phyloP scores from a whole-genome alignment of 2,888 invertebrate species.

The Deladenus siricidicola region DNA sequence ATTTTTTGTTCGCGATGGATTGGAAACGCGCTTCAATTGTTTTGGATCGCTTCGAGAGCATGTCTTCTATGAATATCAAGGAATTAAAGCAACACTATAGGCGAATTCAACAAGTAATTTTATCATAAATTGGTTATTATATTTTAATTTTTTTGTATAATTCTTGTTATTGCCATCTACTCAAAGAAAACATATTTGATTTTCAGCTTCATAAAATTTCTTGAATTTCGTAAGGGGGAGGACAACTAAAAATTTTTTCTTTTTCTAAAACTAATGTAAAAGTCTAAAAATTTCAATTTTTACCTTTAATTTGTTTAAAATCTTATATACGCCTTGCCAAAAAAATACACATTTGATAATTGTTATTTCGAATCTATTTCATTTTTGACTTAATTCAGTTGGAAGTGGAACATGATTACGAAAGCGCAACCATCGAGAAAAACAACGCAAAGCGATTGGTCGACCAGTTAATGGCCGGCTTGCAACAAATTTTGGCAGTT shows the following conservation, averaged over 20 bases:
- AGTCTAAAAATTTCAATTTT: no score
- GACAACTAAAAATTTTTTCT: no score
- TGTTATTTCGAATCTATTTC: no score
- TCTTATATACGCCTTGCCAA: no score
- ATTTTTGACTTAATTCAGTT: conserved; percentile 26
- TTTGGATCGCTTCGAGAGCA: conserved; percentile 25
- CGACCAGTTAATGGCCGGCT: conserved; percentile 34
- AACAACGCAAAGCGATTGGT: conserved; percentile 27
- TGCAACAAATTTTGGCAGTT: conserved; percentile 31
- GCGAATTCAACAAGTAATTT: conserved; percentile 20
- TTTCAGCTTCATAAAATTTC: no score
- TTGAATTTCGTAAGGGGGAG: no score
- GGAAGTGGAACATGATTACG: conserved; percentile 22
- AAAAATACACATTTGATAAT: no score
- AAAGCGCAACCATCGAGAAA: conserved; percentile 21
- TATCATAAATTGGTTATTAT: not conserved
- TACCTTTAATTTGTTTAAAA: no score
- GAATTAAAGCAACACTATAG: conserved; percentile 23
- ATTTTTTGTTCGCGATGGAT: no score
- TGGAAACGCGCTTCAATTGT: conserved; percentile 22
- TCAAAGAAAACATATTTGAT: no score
- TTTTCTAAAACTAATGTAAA: no score
- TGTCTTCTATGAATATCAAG: conserved; percentile 17
- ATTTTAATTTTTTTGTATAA: conserved; percentile 16
- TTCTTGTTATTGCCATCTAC: no score